Percentiles rank a stretch among this genome's conserved stretches.
Evolutionary conservation across 2,888 invertebrate genomes (phyloP).

Genomic region (Sarcophaga carnaria): DNA sequence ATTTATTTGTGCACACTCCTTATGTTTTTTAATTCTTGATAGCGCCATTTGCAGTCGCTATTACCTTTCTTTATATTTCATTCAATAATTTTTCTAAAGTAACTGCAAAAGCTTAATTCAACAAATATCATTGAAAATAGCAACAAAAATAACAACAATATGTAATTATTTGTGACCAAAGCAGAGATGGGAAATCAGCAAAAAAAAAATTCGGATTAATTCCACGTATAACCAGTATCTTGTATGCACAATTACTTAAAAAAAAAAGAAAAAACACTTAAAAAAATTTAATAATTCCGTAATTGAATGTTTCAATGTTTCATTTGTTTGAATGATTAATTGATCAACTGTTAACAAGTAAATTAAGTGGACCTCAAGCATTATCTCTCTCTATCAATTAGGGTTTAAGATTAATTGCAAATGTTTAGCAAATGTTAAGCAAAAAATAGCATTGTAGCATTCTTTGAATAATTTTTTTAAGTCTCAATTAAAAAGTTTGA

Average conservation of each 20-base stretch:
- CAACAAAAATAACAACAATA: background rate
- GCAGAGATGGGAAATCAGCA: background rate
- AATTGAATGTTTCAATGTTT: too few relatives aligned
- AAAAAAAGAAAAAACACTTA: background rate
- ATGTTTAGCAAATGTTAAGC: background rate
- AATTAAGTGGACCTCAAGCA: background rate
- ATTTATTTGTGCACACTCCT: too few relatives aligned
- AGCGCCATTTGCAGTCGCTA: too few relatives aligned
- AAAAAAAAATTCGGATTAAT: background rate
- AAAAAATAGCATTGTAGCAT: too few relatives aligned
- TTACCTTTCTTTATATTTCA: too few relatives aligned
- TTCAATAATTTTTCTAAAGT: too few relatives aligned
- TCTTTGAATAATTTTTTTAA: too few relatives aligned
- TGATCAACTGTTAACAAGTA: conserved; percentile 14
- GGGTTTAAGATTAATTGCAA: background rate
- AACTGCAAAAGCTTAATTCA: too few relatives aligned
- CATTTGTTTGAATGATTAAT: conserved; percentile 25
- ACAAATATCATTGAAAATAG: too few relatives aligned
- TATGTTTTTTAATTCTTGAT: too few relatives aligned
- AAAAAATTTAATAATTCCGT: too few relatives aligned
- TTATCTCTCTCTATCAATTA: background rate
- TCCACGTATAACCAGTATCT: background rate
- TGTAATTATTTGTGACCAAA: background rate
- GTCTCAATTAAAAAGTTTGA: too few relatives aligned
- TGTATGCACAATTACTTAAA: conserved; percentile 5